A percentile compares a stretch with the other conserved stretches of the same genome.
phyloP scores from a whole-genome alignment of 2,888 invertebrate species.

The Ochropacha duplaris region DNA sequence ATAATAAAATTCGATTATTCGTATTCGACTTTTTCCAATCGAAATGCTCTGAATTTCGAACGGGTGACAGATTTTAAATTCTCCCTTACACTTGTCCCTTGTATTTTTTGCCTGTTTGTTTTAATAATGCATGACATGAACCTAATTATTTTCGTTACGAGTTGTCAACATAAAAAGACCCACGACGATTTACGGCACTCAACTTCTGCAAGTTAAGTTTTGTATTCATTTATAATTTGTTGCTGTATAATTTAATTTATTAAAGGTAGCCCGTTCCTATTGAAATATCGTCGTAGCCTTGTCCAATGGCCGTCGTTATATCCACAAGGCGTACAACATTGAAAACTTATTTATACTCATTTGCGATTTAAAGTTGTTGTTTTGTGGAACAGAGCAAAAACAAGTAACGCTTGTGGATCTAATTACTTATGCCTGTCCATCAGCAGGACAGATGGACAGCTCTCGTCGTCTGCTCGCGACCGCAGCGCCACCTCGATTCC shows the following conservation, averaged over 20 bases:
- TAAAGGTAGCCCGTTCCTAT: conserved; percentile 24
- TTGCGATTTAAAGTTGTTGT: conserved; percentile 30
- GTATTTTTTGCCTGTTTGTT: conserved; percentile 63
- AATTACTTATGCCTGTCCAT: conserved; percentile 56
- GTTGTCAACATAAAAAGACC: conserved; percentile 50
- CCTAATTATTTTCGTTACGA: conserved; percentile 70
- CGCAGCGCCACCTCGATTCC: conserved; percentile 58
- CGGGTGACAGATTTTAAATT: conserved; percentile 82
- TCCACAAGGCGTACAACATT: conserved; percentile 26
- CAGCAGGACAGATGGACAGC: conserved; percentile 45
- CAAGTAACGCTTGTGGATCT: conserved; percentile 41
- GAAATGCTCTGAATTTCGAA: conserved; percentile 75
- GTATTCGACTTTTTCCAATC: conserved; percentile 61
- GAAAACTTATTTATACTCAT: conserved; percentile 40
- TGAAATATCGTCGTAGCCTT: conserved; percentile 16
- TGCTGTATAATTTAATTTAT: conserved; percentile 29
- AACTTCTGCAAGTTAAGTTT: conserved; percentile 35
- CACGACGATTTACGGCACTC: conserved; percentile 54
- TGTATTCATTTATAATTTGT: conserved; percentile 6
- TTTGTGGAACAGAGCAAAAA: conserved; percentile 34
- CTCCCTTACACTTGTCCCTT: conserved; percentile 76
- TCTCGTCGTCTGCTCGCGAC: conserved; percentile 23
- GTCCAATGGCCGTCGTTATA: conserved; percentile 30
- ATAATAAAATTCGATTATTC: conserved; percentile 71
- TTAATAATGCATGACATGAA: conserved; percentile 77